Base-by-base conservation (phyloP, 2,888 invertebrate genomes). In the Chorisops tibialis region DNA sequence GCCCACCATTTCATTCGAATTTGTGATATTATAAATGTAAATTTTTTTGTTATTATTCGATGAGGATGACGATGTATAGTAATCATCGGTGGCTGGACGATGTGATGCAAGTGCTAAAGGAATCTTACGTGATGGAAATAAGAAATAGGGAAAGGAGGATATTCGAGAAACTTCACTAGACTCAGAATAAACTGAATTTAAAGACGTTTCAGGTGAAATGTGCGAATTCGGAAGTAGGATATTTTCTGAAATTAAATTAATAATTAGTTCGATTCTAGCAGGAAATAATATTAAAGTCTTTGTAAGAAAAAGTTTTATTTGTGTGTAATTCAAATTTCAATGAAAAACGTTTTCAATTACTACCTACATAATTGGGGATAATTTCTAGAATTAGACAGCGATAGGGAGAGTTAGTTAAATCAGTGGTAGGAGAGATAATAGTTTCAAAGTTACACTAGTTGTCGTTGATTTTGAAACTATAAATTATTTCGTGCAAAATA, bases 91-190 rank as follows among this genome's bases (percentile, higher is more conserved):
- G 68, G 78, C 75, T 63, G 79, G 78, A 73, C 75, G 79, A 72
- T 77, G 80, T 67, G 75, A 79, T 67, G 79, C 75, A 61, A 78
- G 69, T 67, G 78, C 77, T 63, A 78, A 63, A 24, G 78, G 77
- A 69, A 80, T 76, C 70, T 74, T 74, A 62, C 71, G 70, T 52
- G 79, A 81, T 70, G 85, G 84, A 74, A 83, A 84, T 70, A 85
- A 79, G 79, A 84, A 84, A 75, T 83, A 83, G 67, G 84, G 84
- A 72, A 80, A 81, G 71, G 78, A 77, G 75, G 80, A 80, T 68
- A 73, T 75, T 66, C 74, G 37, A 47, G 41, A 19, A 24, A 67
- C 69, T 19, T 66, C 69, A 58, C 66, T 67, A 41, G 63, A 65
- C 50, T 67, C 66, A 45, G 79, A 79, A 76, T 81, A 79, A 72